These are phyloP conservation scores for Glandiceps talaboti DNA, from an alignment of 53 echinoderm and acorn worm species.

Conservation along the genomic window DNA sequence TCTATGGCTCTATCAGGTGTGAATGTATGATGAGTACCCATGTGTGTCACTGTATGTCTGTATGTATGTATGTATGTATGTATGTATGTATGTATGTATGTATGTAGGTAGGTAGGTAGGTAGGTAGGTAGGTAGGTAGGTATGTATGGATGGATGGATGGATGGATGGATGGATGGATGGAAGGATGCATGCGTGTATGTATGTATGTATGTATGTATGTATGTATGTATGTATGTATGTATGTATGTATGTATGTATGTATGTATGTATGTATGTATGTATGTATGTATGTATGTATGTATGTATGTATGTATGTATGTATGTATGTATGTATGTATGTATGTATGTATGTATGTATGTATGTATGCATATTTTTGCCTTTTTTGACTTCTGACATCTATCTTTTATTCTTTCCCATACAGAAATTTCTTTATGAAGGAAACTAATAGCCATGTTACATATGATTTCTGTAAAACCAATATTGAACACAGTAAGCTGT, in stretches of 20 bases:
- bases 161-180: too few species aligned
- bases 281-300: neutral
- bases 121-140: too few species aligned
- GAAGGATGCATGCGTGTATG: too few species aligned
- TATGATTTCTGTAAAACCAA: neutral
- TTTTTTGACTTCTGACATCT: neutral
- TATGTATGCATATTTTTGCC: neutral
- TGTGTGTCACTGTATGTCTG: too few species aligned
- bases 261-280: neutral
- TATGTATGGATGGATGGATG: too few species aligned
- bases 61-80: too few species aligned
- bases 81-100: too few species aligned
- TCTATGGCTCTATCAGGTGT: too few species aligned
- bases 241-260: neutral
- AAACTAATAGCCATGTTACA: neutral
- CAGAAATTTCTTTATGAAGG: neutral
- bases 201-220: neutral
- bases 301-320: too few species aligned
- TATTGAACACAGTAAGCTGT: neutral
- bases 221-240: neutral
- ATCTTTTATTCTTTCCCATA: neutral
- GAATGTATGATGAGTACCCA: too few species aligned
- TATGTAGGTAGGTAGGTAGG: too few species aligned
- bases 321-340: too few species aligned
- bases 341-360: neutral